Evolutionary conservation across 2,797 vertebrate genomes (phyloP).

Genomic region (Neopelma chrysocephalum): DNA sequence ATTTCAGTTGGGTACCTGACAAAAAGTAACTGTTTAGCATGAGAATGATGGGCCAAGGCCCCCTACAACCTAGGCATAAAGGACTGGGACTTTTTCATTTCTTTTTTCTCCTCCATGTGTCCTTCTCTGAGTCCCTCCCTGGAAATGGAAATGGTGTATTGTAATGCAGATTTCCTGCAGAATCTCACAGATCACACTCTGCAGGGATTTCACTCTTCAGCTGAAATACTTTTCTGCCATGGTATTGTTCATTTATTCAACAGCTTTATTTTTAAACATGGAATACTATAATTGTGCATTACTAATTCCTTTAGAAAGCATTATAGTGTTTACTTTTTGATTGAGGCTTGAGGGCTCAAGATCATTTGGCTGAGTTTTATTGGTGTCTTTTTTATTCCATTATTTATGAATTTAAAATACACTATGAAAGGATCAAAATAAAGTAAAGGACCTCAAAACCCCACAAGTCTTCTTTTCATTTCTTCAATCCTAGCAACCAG

Average conservation of each 20-base stretch:
- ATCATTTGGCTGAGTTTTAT: constrained; percentile 45
- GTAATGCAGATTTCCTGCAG: constrained; percentile 71
- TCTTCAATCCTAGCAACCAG: constrained; percentile 5
- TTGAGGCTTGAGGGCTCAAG: constrained; percentile 37
- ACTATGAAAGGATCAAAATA: constrained; percentile 50
- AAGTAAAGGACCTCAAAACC: constrained; percentile 51
- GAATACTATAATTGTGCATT: constrained; percentile 54
- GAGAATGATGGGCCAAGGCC: constrained; percentile 58
- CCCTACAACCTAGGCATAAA: constrained; percentile 63
- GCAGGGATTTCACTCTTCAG: constrained; percentile 69
- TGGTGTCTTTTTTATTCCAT: constrained; percentile 31
- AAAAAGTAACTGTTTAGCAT: constrained; percentile 65
- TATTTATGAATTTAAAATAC: constrained; percentile 60
- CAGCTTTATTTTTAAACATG: constrained; percentile 65
- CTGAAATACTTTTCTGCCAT: constrained; percentile 62
- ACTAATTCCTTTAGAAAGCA: constrained; percentile 58
- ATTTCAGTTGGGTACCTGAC: constrained; percentile 54
- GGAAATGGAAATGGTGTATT: constrained; percentile 68
- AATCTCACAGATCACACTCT: constrained; percentile 71
- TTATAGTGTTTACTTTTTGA: constrained; percentile 63
- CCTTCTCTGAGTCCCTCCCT: constrained; percentile 65
- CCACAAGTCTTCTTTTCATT: constrained; percentile 46
- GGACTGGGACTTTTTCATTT: constrained; percentile 43
- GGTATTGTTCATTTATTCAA: constrained; percentile 69
- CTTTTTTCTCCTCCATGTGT: constrained; percentile 61